These are phyloP conservation scores for Hermetia illucens DNA, from an alignment of 1,140 invertebrate species.

Conservation along the genomic window DNA sequence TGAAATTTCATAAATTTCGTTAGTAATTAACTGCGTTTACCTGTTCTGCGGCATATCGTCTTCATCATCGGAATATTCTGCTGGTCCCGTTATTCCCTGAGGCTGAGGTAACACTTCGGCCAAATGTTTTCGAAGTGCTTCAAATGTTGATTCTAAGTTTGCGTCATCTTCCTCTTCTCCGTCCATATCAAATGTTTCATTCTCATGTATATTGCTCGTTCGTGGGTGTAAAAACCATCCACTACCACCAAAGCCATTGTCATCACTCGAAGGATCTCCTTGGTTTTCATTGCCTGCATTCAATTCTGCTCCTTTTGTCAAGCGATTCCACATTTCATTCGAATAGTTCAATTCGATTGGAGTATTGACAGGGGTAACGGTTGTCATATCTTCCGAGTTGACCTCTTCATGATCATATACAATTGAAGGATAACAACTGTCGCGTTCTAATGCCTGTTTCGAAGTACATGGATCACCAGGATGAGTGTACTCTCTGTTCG, in stretches of 20 bases:
- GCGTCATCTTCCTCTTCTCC: slow-evolving; percentile 3
- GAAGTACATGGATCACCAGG: slow-evolving; percentile 1
- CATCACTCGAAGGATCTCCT: not conserved
- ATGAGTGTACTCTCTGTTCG: no score
- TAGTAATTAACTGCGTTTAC: no score
- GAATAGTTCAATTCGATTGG: slow-evolving; percentile 7
- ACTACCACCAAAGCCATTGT: not conserved
- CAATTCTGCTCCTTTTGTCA: slow-evolving; percentile 1
- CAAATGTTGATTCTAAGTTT: slow-evolving; percentile 4
- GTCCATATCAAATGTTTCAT: slow-evolving; percentile 3
- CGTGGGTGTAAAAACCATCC: slow-evolving; percentile 7
- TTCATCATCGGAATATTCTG: slow-evolving; percentile 5
- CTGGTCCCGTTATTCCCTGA: slow-evolving; percentile 1
- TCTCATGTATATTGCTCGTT: not conserved
- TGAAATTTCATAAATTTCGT: no score
- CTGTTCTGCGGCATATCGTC: no score
- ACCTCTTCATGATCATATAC: slow-evolving; percentile 4
- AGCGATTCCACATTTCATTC: slow-evolving; percentile 4
- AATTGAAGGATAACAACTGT: not conserved
- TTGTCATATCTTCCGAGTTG: slow-evolving; percentile 4
- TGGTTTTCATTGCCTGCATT: not conserved
- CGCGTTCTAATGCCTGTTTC: not conserved
- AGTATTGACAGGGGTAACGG: slow-evolving; percentile 7
- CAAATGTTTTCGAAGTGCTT: slow-evolving; percentile 5
- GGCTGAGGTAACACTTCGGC: slow-evolving; percentile 6